Percentiles rank a stretch among this genome's conserved stretches.
phyloP scores from a whole-genome alignment of 2,888 invertebrate genomes.

The Chymomyza caudatula region DNA sequence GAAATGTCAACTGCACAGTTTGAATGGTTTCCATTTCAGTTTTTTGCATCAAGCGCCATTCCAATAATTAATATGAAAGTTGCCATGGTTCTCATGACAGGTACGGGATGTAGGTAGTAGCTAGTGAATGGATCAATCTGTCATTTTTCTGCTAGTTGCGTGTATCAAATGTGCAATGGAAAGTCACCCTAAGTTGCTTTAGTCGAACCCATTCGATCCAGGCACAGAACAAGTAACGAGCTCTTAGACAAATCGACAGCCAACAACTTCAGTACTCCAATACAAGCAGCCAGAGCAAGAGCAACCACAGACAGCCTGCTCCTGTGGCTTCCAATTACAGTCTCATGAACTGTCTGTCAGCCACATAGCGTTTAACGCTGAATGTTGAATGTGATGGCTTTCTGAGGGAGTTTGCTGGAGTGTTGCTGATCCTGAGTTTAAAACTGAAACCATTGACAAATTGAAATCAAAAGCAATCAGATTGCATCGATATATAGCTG shows the following conservation, averaged over 20 bases:
- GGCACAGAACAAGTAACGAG: slow-evolving; percentile 11
- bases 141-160: slow-evolving; percentile 17
- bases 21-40: neutral
- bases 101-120: neutral
- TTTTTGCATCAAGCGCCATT: neutral
- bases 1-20: neutral
- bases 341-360: slow-evolving; percentile 26
- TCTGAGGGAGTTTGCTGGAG: neutral
- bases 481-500: neutral
- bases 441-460: slow-evolving; percentile 27
- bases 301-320: slow-evolving; percentile 1
- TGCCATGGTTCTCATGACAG: slow-evolving; percentile 27
- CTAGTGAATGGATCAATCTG: slow-evolving; percentile 14
- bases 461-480: slow-evolving; percentile 25
- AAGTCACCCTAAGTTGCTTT: slow-evolving; percentile 15
- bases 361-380: neutral
- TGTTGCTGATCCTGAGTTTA: slow-evolving; percentile 1
- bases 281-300: neutral
- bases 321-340: slow-evolving; percentile 29
- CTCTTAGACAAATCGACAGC: slow-evolving; percentile 15
- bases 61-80: slow-evolving; percentile 60
- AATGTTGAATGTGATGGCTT: neutral
- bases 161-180: slow-evolving; percentile 20
- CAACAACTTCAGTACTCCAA: neutral
- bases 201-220: neutral